A percentile compares a stretch with the other conserved stretches of the same genome.
Conservation (phyloP, 1,140 invertebrate species). For the Drosophila mauritiana region DNA sequence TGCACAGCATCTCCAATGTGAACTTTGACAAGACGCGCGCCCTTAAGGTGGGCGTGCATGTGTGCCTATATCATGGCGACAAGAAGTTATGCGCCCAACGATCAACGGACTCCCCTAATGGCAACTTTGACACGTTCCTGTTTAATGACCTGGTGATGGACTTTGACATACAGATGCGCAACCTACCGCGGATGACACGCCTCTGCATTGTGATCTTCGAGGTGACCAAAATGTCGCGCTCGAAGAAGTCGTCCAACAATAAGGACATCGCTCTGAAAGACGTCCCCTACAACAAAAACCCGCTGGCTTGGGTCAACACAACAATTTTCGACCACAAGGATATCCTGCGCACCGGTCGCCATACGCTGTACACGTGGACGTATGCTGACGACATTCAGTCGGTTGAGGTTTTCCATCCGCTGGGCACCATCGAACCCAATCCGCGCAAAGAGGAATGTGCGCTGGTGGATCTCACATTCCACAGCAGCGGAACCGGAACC, state of each 20-base stretch:
- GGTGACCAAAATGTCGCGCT: slow-evolving; percentile 86
- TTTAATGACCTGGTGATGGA: slow-evolving; percentile 91
- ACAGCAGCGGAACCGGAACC: slow-evolving; percentile 89
- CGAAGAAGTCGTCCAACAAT: slow-evolving; percentile 78
- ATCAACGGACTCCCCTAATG: slow-evolving; percentile 46
- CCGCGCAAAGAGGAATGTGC: slow-evolving; percentile 92
- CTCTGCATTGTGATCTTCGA: slow-evolving; percentile 96
- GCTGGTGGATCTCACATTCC: slow-evolving; percentile 92
- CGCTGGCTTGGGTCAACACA: slow-evolving; percentile 97
- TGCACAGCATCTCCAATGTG: slow-evolving; percentile 90
- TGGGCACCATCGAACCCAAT: slow-evolving; percentile 94
- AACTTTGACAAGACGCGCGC: slow-evolving; percentile 91
- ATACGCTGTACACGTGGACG: slow-evolving; percentile 96
- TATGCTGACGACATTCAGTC: slow-evolving; percentile 94
- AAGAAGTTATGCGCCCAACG: slow-evolving; percentile 69
- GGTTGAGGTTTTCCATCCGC: slow-evolving; percentile 94
- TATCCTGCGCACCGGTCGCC: slow-evolving; percentile 92
- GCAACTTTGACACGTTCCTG: slow-evolving; percentile 87
- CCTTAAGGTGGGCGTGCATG: slow-evolving; percentile 86
- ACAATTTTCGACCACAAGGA: slow-evolving; percentile 97
- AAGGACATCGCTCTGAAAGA: slow-evolving; percentile 71
- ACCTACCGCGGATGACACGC: slow-evolving; percentile 94
- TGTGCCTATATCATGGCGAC: slow-evolving; percentile 80
- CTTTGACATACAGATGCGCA: slow-evolving; percentile 93
- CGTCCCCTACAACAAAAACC: slow-evolving; percentile 83